Evolutionary conservation across 2,113 vertebrate species (phyloP).

Genomic region (Siniperca chuatsi): DNA sequence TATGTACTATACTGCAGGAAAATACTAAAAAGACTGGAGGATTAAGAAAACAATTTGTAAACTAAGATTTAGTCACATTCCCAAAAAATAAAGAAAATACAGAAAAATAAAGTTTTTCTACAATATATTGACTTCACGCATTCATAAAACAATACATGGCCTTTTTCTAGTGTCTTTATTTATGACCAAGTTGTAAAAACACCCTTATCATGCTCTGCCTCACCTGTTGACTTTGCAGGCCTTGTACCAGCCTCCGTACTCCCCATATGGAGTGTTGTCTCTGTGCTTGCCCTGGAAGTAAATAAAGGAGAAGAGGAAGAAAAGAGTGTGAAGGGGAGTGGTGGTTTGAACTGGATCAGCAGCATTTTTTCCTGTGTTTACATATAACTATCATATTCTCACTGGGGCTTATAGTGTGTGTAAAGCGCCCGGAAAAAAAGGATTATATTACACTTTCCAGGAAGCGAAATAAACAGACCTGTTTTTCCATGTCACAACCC

Average conservation of each 20-base stretch:
- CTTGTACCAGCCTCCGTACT: slow-evolving; percentile 99
- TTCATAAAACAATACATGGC: not conserved
- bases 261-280: slow-evolving; percentile 92
- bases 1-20: not conserved
- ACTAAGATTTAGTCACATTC: not conserved
- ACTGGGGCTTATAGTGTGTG: not conserved
- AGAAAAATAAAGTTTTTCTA: not conserved
- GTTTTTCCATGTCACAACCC: not conserved
- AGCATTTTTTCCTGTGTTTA: slow-evolving; percentile 59
- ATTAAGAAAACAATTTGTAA: not conserved
- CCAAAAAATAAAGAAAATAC: not conserved
- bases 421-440: not conserved
- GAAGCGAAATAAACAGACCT: not conserved
- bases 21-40: not conserved
- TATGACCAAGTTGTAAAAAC: slow-evolving; percentile 13
- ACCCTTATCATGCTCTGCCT: slow-evolving; percentile 45
- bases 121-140: not conserved
- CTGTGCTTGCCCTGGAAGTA: slow-evolving; percentile 89
- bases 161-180: not conserved
- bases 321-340: slow-evolving; percentile 25
- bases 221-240: slow-evolving; percentile 99
- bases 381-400: slow-evolving; percentile 8
- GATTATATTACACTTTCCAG: slow-evolving; percentile 6
- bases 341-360: slow-evolving; percentile 42
- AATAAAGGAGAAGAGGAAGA: slow-evolving; percentile 49